Evolutionary conservation across 2,113 vertebrate species (phyloP), one percentile per base, ranked within the genome.

Genomic region (Hyaena hyaena): DNA sequence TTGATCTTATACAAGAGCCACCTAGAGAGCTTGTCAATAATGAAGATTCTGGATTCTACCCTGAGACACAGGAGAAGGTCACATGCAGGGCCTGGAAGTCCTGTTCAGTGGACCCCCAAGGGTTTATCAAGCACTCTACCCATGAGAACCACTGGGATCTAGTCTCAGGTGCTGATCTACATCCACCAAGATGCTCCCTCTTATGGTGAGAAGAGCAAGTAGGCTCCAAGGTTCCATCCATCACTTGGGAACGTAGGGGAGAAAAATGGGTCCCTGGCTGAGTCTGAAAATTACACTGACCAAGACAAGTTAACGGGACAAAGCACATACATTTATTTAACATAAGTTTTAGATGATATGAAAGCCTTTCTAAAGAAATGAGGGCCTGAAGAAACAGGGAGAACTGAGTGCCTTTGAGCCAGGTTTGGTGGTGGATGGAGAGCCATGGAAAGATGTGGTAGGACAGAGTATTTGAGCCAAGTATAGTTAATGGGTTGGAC

Each of bases 91-190:
- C 10, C 39, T 23, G 8, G 48, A n/a, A 84, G 45, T 84, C 21
- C 33, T 50, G 33, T 4, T 92, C 12, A 61, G 0, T n/a, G 31
- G 77, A n/a, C 3, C n/a, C 31, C 11, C 10, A 11, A 6, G 3
- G 9, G 6, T 24, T 90, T 73, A 43, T 28, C 66, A 43, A 90
- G 55, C 3, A 68, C 11, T 8, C 11, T n/a, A 7, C 21, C 26
- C 8, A 26, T 45, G 23, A 53, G 5, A 53, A 61, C 53, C n/a
- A 23, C 71, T 7, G 35, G 3, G 2, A 31, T 31, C 19, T 50
- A 24, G 31, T 58, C 12, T 31, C 5, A 17, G 39, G 12, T 55
- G 4, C 21, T 63, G 23, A 76, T 11, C 0, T 0, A 1, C 7
- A 33, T 10, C 31, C 55, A 65, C 33, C 31, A 68, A 50, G 35